phyloP scores from a whole-genome alignment of 2,888 invertebrate genomes.

The Drosophila atripex region DNA sequence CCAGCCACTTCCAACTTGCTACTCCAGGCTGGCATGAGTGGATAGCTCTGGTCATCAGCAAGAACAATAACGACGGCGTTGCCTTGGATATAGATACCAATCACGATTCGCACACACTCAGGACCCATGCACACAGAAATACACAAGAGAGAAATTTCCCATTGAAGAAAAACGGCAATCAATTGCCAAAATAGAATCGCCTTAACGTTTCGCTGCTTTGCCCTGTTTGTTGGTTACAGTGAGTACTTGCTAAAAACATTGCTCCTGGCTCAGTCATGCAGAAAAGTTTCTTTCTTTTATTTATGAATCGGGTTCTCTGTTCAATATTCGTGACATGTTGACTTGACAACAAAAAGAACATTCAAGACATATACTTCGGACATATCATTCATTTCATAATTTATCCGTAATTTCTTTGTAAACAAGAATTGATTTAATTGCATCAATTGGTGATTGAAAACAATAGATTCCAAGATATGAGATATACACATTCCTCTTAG shows the following conservation, averaged over 20 bases:
- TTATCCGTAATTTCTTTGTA: too few relatives aligned
- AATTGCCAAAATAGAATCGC: slow-evolving; percentile 75
- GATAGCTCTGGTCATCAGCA: slow-evolving; percentile 60
- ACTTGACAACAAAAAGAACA: background rate
- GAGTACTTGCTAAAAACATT: background rate
- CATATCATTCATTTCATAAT: too few relatives aligned
- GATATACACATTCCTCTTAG: background rate
- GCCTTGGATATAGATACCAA: slow-evolving; percentile 61
- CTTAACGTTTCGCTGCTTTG: slow-evolving; percentile 68
- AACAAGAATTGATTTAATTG: too few relatives aligned
- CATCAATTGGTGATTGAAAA: too few relatives aligned
- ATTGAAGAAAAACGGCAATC: slow-evolving; percentile 68
- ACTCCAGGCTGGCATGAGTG: background rate
- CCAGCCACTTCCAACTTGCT: slow-evolving; percentile 1
- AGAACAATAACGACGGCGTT: slow-evolving; percentile 44
- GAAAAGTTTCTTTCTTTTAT: background rate
- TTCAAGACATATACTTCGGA: background rate
- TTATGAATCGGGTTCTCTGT: background rate
- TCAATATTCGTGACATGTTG: background rate
- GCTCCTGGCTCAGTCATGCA: background rate
- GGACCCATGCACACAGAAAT: slow-evolving; percentile 8
- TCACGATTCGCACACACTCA: slow-evolving; percentile 48
- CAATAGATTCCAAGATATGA: too few relatives aligned
- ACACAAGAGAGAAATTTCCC: slow-evolving; percentile 42
- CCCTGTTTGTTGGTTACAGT: slow-evolving; percentile 25